Percentiles rank a stretch among this genome's conserved stretches.
Conservation (phyloP, 2,888 invertebrate genomes). For the Labia minor region DNA sequence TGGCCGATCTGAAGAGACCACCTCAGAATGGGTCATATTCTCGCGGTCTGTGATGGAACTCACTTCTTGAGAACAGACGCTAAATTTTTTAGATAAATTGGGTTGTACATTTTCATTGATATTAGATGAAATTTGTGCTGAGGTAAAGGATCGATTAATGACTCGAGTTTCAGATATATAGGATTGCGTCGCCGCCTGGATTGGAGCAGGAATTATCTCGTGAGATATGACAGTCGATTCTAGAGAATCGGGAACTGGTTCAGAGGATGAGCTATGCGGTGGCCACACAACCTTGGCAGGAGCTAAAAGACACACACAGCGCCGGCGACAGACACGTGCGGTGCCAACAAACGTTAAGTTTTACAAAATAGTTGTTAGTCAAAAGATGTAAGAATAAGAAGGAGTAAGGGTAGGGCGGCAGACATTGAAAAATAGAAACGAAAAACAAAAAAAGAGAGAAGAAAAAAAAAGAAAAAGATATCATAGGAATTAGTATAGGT, state of each 20-base stretch:
- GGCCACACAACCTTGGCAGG: conserved; percentile 1
- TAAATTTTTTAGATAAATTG: conserved; percentile 27
- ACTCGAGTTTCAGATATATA: conserved; percentile 8
- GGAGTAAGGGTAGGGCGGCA: no score
- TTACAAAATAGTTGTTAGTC: conserved; percentile 19
- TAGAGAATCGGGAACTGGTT: background rate
- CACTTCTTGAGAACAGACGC: conserved; percentile 31
- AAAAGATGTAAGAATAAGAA: conserved; percentile 18
- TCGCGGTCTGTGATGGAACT: conserved; percentile 25
- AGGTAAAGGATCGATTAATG: background rate
- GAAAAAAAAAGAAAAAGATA: conserved; percentile 29
- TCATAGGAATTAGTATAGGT: background rate
- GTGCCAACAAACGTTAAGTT: conserved; percentile 5
- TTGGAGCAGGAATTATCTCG: background rate
- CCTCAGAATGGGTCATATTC: conserved; percentile 26
- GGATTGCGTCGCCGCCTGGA: conserved; percentile 6
- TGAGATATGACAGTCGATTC: background rate
- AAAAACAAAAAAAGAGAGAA: conserved; percentile 28
- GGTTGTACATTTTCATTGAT: background rate
- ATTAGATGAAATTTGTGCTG: background rate
- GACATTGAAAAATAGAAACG: conserved; percentile 25
- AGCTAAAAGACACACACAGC: conserved; percentile 14
- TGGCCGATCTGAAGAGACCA: conserved; percentile 17
- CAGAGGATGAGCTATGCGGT: background rate
- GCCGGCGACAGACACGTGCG: conserved; percentile 16